Evolutionary conservation across 2,797 vertebrate species (phyloP).

Genomic region (Streptopelia turtur): DNA sequence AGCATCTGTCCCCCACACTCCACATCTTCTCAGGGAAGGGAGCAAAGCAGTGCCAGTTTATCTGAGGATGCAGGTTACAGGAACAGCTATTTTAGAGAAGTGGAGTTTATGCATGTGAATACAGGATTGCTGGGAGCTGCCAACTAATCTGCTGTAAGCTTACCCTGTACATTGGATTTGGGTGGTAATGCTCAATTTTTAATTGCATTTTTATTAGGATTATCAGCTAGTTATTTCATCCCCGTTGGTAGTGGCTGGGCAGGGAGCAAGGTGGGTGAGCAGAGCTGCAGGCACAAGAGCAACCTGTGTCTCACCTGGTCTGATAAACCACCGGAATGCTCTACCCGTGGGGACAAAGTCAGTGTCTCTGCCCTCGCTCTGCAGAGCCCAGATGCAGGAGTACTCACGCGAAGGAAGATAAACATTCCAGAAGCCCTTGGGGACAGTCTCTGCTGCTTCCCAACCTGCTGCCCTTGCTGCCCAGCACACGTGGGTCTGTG

Average conservation of each 20-base stretch:
- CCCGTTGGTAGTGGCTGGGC: not conserved
- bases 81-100: not conserved
- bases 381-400: not conserved
- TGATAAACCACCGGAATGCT: accelerated
- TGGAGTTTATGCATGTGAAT: not conserved
- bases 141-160: not conserved
- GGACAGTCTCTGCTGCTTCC: not conserved
- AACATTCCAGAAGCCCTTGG: not conserved
- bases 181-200: not conserved
- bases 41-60: not conserved
- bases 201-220: constrained; percentile 37
- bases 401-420: not conserved
- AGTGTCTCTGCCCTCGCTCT: not conserved
- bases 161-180: not conserved
- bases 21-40: not conserved
- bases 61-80: not conserved
- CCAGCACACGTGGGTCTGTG: not conserved
- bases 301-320: not conserved
- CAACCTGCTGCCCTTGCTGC: not conserved
- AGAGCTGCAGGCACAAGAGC: not conserved
- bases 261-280: not conserved
- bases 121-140: not conserved
- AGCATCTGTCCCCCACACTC: not conserved
- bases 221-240: not conserved
- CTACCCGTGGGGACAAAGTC: not conserved